Evolutionary conservation across 2,888 invertebrate genomes (phyloP), one percentile per base, ranked within the genome.

Genomic region (Allophyes oxyacanthae): DNA sequence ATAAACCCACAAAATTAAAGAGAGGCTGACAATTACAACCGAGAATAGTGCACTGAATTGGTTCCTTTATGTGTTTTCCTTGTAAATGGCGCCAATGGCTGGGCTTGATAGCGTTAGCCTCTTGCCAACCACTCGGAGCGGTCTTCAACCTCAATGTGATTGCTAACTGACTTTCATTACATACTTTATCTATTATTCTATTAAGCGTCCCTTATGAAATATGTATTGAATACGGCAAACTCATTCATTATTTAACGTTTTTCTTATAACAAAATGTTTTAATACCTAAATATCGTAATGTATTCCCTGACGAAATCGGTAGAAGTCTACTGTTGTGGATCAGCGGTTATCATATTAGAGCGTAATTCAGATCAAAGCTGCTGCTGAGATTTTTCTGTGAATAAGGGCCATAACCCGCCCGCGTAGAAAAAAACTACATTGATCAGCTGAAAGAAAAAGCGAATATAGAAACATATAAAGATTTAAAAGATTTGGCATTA

Each of bases 31-130:
- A 80, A 81, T 78, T 77, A 81, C 73, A 77, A 76, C 70, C 64
- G 74, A 64, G 70, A 60, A 72, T 58, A 56, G 67, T 58, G 59
- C 64, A 75, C 58, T 67, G 65, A 69, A 69, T 78, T 75, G 75
- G 78, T 71, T 75, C 78, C 72, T 84, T 88, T 85, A 86, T 83
- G 77, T 79, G 82, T 86, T 86, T 86, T 83, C 75, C 81, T 77
- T 78, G 77, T 79, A 84, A 86, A 86, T 87, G 82, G 84, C 81
- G 74, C 80, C 82, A 83, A 86, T 82, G 79, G 82, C 77, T 72
- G 66, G 69, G 64, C 61, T 76, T 86, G 83, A 87, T 87, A 86
- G 82, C 79, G 80, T 87, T 87, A 87, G 81, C 78, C 73, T 73
- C 64, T 75, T 67, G 72, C 77, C 70, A 73, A 64, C 75, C 77